These are phyloP conservation scores for Drosophila putrida DNA, from an alignment of 2,888 invertebrate species.

Conservation along the genomic window DNA sequence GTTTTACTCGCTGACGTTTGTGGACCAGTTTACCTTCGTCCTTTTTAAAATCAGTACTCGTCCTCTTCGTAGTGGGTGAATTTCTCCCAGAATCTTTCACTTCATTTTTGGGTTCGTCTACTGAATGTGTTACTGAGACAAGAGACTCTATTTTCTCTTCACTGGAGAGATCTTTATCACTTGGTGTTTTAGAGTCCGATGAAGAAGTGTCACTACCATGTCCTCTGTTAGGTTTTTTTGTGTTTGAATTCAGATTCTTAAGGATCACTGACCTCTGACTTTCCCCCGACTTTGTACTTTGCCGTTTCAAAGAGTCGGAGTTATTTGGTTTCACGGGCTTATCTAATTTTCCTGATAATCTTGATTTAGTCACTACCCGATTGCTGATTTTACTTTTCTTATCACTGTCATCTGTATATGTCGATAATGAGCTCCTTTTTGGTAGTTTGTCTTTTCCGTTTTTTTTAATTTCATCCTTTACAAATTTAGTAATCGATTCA, in stretches of 20 bases:
- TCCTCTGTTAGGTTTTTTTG: background rate
- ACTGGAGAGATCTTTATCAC: background rate
- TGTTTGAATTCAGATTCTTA: background rate
- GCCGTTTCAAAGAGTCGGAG: background rate
- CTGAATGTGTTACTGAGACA: background rate
- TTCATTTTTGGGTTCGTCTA: background rate
- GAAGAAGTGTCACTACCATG: background rate
- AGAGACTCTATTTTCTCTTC: background rate
- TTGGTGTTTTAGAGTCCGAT: background rate
- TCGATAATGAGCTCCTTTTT: background rate
- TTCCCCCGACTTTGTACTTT: background rate
- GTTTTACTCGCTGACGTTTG: background rate
- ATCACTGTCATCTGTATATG: background rate
- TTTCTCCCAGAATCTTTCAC: background rate
- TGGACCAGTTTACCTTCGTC: background rate
- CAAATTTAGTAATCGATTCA: constrained; percentile 1
- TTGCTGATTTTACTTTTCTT: background rate
- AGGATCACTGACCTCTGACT: background rate
- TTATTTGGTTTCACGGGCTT: background rate
- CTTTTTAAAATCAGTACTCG: background rate
- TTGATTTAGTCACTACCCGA: background rate
- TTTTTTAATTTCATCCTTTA: background rate
- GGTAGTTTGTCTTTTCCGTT: background rate
- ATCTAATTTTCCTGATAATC: background rate
- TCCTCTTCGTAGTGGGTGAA: background rate